Base-by-base conservation (phyloP, 2,113 vertebrate genomes). In the Sciurus niger region DNA sequence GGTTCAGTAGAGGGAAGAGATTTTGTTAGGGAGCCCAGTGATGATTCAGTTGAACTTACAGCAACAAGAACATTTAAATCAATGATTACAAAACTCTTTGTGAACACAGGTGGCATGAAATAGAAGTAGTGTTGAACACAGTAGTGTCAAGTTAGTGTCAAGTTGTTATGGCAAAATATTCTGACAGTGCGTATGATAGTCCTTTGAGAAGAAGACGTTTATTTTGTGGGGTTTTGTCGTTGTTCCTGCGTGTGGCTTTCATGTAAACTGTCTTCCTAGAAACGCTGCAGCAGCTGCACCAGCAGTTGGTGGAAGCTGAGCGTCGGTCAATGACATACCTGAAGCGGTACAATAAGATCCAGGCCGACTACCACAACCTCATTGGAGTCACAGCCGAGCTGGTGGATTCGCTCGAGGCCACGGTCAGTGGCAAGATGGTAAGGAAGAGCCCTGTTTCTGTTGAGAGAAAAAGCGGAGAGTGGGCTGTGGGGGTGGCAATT, bases 341-440 rank as follows among this genome's bases (percentile, higher is more conserved):
- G 93, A 99, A 98, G 68, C 99, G 97, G 74, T 99, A 99, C 94
- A 99, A 98, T 85, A 99, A 99, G 98, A 98, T 99, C 97, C 99
- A 99, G 96, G 98, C 98, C 0, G 99, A 99, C 96, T 99, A 99
- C 98, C 99, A 98, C 97, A 99, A 99, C 93, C 99, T 99, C 94
- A 99, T 99, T 13, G 99, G 99, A 0, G 98, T 99, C 97, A 99
- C 99, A 0, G 99, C 99, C 2, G 99, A 99, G 95, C 99, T 99
- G 95, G 99, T 99, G 28, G 99, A 99, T 95, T 99, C 99, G 1
- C 98, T 99, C 72, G 99, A 99, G 96, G 99, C 99, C 96, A 99
- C 99, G 0, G 98, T 99, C 97, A 99, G 98, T 6, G 99, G 99
- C 97, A 99, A 99, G 98, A 99, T 99, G 99, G 99, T 99, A 98